Evolutionary conservation across 2,797 vertebrate genomes (phyloP), one percentile per base, ranked within the genome.

Genomic region (Cossypha niveicapilla): DNA sequence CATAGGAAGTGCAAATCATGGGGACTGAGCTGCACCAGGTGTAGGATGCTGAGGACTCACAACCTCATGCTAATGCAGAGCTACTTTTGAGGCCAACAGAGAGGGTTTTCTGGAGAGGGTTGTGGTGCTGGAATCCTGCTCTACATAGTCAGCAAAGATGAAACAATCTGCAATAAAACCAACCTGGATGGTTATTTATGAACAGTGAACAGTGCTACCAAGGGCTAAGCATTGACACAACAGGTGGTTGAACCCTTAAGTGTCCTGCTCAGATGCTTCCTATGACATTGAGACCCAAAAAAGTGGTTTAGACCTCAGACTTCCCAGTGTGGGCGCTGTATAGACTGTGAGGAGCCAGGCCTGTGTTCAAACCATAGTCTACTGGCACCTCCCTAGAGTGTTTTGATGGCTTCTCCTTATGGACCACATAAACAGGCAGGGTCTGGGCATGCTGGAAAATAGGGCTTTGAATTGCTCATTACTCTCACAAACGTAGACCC

Each of bases 1-100:
- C 5, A 32, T 7, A 54, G 67, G 28, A 70, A 24, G 18, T 1
- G 0, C 1, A 7, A 70, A 32, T n/a, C 53, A 14, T 1, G 6
- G 8, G 47, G 45, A 21, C 48, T 47, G 60, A 68, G 44, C 60
- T 50, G 60, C 1, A 2, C 11, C 24, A 65, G 17, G 22, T 45
- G 22, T 7, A 44, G 28, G 54, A 68, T 32, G n/a, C 45, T 19
- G 30, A 6, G 13, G 65, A 39, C 73, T 56, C 3, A 0, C 24
- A 53, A 21, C 9, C 19, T 81, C 44, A 6, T 27, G n/a, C 9
- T 7, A 16, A 25, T 14, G 68, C 41, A 61, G 37, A 70, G 44
- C 28, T 63, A 13, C 48, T 85, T 24, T 60, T 56, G 34, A 61
- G 34, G 41, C 21, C 63, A 41, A 12, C 22, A 53, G 75, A 25